A percentile compares a stretch with the other conserved stretches of the same genome.
These are phyloP conservation scores for Drosophila eugracilis DNA, from an alignment of 1,140 invertebrate species.

Conservation along the genomic window DNA sequence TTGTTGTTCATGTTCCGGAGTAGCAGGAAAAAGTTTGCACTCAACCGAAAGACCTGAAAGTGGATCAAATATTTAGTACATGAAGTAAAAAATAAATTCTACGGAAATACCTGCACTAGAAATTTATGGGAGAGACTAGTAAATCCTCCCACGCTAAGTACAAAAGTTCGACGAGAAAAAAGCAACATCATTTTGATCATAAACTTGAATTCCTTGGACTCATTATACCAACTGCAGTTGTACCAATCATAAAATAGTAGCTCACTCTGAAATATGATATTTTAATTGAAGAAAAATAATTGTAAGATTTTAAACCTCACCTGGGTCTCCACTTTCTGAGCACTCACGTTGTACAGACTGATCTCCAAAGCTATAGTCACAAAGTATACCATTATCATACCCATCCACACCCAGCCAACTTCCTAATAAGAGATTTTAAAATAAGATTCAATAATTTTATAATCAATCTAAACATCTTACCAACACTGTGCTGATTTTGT, in stretches of 20 bases:
- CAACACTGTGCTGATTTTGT: constrained; percentile 68
- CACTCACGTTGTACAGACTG: constrained; percentile 65
- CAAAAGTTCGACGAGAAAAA: constrained; percentile 50
- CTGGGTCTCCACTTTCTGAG: constrained; percentile 64
- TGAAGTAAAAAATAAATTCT: background rate
- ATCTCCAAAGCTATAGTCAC: constrained; percentile 67
- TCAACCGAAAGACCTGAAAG: constrained; percentile 64
- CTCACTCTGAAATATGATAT: constrained; percentile 47
- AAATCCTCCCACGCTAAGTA: constrained; percentile 70
- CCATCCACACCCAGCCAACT: constrained; percentile 62
- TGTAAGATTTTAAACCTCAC: constrained; percentile 2
- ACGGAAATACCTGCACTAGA: constrained; percentile 59
- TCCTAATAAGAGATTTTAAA: constrained; percentile 20
- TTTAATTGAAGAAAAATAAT: background rate
- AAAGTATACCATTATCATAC: constrained; percentile 72
- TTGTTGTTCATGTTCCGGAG: constrained; percentile 72
- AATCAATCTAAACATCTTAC: constrained; percentile 19
- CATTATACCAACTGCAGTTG: constrained; percentile 70
- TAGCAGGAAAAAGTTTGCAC: constrained; percentile 74
- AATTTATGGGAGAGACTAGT: constrained; percentile 68
- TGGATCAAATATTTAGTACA: background rate
- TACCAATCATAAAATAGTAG: constrained; percentile 64
- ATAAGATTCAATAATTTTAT: background rate
- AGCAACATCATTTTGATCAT: constrained; percentile 71
- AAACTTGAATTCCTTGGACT: constrained; percentile 61